Base-by-base conservation (phyloP, 2,888 invertebrate genomes). In the Drosophila falleni region DNA sequence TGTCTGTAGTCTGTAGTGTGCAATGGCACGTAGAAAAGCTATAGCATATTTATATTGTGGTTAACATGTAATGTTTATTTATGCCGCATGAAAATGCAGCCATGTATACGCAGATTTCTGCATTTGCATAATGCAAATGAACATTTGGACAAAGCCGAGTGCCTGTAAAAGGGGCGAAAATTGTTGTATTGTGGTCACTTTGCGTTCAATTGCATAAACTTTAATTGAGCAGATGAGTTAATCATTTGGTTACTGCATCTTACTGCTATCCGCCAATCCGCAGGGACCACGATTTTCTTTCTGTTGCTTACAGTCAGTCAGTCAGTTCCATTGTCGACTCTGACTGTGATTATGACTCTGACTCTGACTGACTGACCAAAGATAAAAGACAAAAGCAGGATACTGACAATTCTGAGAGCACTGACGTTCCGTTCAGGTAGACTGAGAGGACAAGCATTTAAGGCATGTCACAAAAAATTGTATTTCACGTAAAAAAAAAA, bases 111-210 rank as follows among this genome's bases (percentile, higher is more conserved):
- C 54, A 70, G 53, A 63, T 44, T 44, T 55, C 19, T 23, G 16
- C 64, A 78, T 87, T 87, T 84, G 72, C 87, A 85, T 87, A 81
- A 87, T 85, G 77, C 51, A 80, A 78, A 86, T 86, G 42, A 67
- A 62, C 47, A 63, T 65, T 70, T 66, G 54, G 26, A 16, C 49
- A 29, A 41, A 37, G 55, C 47, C 47, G 47, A 59, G 26, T 44
- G 42, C 19, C 42, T 53, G 53, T 37, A 42, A 44, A 56, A 10
- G 26, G 39, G 9, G 23, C 37, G 35, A 42, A 71, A 71, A 58
- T 59, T 37, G 46, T 54, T 63, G 31, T 50, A 49, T 46, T 46
- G 55, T 39, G 59, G 55, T 60, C 46, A 67, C 41, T 67, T 53
- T 59, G 47, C 23, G 53, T 72, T 65, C 67, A 63, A 78, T 74